Evolutionary conservation across 2,888 invertebrate species (phyloP).

Genomic region (Thymelicus lineola): DNA sequence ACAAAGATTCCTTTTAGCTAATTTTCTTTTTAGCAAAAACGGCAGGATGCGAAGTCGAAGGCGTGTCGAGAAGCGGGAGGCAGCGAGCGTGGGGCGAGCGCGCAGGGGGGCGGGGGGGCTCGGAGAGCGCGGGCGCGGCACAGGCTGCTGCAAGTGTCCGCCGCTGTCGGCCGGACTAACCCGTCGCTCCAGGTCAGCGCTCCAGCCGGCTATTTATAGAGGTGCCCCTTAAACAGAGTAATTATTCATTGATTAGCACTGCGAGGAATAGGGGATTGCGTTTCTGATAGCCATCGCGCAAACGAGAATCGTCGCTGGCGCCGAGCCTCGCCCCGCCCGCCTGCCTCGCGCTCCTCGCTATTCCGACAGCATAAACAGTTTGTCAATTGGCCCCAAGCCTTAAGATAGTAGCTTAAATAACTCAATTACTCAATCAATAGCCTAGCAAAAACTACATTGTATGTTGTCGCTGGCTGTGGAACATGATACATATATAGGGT

Average conservation of each 20-base stretch:
- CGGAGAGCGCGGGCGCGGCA: conserved; percentile 51
- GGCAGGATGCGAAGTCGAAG: conserved; percentile 76
- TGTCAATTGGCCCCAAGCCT: conserved; percentile 29
- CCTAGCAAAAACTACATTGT: conserved; percentile 12
- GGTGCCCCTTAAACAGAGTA: conserved; percentile 85
- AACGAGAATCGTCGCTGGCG: conserved; percentile 81
- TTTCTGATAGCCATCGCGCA: conserved; percentile 83
- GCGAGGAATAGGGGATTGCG: conserved; percentile 84
- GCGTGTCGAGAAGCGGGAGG: conserved; percentile 68
- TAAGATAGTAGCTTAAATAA: conserved; percentile 25
- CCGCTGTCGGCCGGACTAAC: conserved; percentile 83
- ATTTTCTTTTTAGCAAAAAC: conserved; percentile 66
- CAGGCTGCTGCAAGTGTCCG: conserved; percentile 77
- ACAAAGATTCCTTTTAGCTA: conserved; percentile 70
- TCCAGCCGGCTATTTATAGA: conserved; percentile 85
- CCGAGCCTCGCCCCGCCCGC: conserved; percentile 62
- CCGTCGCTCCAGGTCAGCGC: conserved; percentile 85
- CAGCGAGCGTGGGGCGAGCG: conserved; percentile 41
- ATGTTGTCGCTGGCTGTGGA: background rate
- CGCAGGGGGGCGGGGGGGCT: conserved; percentile 44
- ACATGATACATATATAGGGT: too few species aligned
- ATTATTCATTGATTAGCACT: conserved; percentile 86
- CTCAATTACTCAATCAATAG: conserved; percentile 22
- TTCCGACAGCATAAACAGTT: conserved; percentile 42
- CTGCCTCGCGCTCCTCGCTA: conserved; percentile 42